These are phyloP conservation scores for Balaeniceps rex DNA, from an alignment of 2,113 vertebrate genomes.

Conservation along the genomic window DNA sequence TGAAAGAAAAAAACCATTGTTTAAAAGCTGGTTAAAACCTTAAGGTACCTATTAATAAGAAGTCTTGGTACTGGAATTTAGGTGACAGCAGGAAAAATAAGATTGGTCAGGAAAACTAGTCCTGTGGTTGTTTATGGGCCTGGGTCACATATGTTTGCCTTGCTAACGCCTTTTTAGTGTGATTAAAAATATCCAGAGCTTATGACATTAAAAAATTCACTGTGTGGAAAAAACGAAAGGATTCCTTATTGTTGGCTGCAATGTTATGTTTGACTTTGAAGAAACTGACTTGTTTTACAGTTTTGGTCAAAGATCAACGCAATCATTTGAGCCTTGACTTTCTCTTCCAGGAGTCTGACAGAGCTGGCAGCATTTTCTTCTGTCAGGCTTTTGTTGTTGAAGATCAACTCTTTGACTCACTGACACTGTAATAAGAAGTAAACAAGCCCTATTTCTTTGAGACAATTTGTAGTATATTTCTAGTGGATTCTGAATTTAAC, in stretches of 20 bases:
- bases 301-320: constrained; percentile 34
- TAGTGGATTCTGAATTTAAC: constrained; percentile 1
- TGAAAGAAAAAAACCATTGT: neutral
- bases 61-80: neutral
- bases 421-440: constrained; percentile 35
- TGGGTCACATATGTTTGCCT: neutral
- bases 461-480: constrained; percentile 14
- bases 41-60: neutral
- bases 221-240: neutral
- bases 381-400: constrained; percentile 50
- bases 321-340: constrained; percentile 49
- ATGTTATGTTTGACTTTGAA: constrained; percentile 46
- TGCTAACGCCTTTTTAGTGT: neutral
- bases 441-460: constrained; percentile 31
- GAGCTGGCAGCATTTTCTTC: neutral
- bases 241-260: neutral
- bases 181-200: neutral
- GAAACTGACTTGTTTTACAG: constrained; percentile 26
- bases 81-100: neutral
- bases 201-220: neutral
- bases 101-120: neutral
- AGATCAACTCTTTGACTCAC: constrained; percentile 26
- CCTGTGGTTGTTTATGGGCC: neutral
- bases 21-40: neutral
- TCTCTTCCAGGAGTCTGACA: constrained; percentile 20